Percentiles rank a stretch among this genome's conserved stretches.
Conservation (phyloP, 2,888 invertebrate species). For the Lacanobia wlatinum region DNA sequence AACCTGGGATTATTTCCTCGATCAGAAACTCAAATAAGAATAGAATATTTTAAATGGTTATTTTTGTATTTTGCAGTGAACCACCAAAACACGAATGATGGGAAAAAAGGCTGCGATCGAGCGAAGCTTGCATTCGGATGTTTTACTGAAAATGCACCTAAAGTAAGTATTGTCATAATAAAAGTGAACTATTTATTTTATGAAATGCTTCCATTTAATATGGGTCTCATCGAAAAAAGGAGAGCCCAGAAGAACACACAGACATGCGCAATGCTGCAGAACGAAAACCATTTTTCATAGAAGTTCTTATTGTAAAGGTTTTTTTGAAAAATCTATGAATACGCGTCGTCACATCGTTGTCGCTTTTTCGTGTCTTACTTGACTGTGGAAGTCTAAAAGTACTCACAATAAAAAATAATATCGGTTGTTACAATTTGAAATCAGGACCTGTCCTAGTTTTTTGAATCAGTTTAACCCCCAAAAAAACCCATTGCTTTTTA, state of each 20-base stretch:
- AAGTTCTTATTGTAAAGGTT: not conserved
- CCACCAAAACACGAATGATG: constrained; percentile 71
- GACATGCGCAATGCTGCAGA: not conserved
- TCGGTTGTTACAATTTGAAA: not conserved
- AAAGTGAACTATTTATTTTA: not conserved
- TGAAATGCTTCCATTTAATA: not conserved
- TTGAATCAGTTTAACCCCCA: too few species aligned
- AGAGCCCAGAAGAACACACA: not conserved
- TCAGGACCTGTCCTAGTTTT: not conserved
- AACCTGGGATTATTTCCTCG: too few species aligned
- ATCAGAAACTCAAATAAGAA: not conserved
- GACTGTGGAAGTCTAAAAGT: not conserved
- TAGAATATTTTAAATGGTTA: not conserved
- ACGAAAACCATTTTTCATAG: not conserved
- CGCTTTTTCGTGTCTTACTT: too few species aligned
- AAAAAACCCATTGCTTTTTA: not conserved
- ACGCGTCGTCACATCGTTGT: not conserved
- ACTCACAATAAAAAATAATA: not conserved
- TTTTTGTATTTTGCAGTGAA: constrained; percentile 72
- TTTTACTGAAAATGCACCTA: constrained; percentile 74
- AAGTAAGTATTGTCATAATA: constrained; percentile 66
- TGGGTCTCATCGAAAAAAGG: not conserved
- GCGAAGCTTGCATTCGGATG: constrained; percentile 77
- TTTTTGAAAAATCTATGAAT: not conserved
- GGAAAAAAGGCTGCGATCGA: constrained; percentile 76